Evolutionary conservation across 2,888 invertebrate genomes (phyloP).

Genomic region (Standfussiana lucernea): DNA sequence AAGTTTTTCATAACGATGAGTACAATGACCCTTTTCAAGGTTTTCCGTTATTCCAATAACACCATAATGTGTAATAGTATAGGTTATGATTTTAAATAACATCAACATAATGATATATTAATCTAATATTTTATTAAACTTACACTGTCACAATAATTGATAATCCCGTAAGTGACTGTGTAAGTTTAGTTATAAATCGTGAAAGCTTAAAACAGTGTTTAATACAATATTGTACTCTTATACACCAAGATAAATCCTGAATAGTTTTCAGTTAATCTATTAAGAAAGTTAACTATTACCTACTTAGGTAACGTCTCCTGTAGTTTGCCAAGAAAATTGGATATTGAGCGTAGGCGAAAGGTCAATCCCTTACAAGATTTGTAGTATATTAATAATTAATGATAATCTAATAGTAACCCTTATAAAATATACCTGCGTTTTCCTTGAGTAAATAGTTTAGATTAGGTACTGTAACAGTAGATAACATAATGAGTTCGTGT

Average conservation of each 20-base stretch:
- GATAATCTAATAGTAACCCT: slow-evolving; percentile 9
- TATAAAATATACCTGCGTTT: slow-evolving; percentile 12
- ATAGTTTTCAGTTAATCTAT: slow-evolving; percentile 28
- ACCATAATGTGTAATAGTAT: too few species aligned
- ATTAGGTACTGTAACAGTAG: neutral
- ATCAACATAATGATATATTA: neutral
- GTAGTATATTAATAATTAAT: slow-evolving; percentile 36
- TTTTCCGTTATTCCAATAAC: too few species aligned
- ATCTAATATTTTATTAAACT: too few species aligned
- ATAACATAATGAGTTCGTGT: too few species aligned
- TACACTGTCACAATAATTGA: too few species aligned
- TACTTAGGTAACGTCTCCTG: neutral
- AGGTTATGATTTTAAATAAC: too few species aligned
- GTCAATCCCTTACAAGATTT: slow-evolving; percentile 41
- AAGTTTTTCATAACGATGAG: too few species aligned
- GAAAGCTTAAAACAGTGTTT: too few species aligned
- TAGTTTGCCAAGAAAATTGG: slow-evolving; percentile 34
- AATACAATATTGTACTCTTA: neutral
- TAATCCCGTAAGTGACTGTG: too few species aligned
- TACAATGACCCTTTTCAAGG: too few species aligned
- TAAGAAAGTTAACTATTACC: slow-evolving; percentile 13
- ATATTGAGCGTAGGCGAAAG: slow-evolving; percentile 26
- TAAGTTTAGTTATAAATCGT: too few species aligned
- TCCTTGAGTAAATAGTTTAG: neutral
- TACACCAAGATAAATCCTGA: neutral